phyloP scores from a whole-genome alignment of 2,888 invertebrate species.

The Lasioglossum pauxillum region DNA sequence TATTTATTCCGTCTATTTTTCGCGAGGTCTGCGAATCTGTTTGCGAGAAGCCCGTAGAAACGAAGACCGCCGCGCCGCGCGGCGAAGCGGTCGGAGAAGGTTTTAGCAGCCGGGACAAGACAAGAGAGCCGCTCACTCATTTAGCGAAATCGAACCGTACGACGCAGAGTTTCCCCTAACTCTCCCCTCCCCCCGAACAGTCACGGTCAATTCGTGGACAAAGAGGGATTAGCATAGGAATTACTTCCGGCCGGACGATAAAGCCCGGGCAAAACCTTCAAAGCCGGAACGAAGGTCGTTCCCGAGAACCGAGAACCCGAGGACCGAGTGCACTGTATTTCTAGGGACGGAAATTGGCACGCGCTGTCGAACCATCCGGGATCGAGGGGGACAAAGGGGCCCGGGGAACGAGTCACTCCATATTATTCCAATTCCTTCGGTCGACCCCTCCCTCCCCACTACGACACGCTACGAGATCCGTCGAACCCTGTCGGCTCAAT shows the following conservation, averaged over 20 bases:
- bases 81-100: not conserved
- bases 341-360: conserved; percentile 61
- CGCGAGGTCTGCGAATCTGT: not conserved
- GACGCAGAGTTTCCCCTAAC: conserved; percentile 8
- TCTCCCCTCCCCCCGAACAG: not conserved
- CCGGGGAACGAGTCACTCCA: conserved; percentile 7
- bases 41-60: not conserved
- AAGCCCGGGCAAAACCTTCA: conserved; percentile 65
- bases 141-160: conserved; percentile 46
- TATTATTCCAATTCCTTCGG: conserved; percentile 61
- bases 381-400: not conserved
- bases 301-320: not conserved
- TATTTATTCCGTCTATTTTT: not conserved
- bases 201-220: conserved; percentile 65
- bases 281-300: conserved; percentile 64
- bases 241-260: conserved; percentile 73
- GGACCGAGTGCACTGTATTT: conserved; percentile 47
- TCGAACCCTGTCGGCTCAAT: conserved; percentile 14
- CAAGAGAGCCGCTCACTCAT: conserved; percentile 31
- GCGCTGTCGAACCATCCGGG: conserved; percentile 43
- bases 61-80: not conserved
- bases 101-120: not conserved
- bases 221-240: conserved; percentile 81
- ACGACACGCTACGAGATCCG: conserved; percentile 25
- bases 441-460: conserved; percentile 10